These are phyloP conservation scores for Phymanthus crucifer DNA, from an alignment of 92 coral and sea anemone genomes.

Conservation along the genomic window DNA sequence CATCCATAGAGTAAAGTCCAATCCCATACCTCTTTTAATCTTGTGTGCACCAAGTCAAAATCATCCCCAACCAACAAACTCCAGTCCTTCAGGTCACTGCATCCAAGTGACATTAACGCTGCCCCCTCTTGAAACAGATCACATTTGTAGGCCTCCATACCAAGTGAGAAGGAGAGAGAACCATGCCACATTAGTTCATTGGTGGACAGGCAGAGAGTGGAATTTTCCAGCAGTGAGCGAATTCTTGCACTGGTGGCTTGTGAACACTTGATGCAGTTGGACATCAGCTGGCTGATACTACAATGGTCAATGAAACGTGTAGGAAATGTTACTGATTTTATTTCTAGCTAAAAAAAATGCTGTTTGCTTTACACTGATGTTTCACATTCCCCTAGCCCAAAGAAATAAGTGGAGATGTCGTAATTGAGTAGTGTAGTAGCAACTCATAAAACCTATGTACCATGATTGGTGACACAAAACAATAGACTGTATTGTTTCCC, in stretches of 20 bases:
- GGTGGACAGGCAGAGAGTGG: slow-evolving; percentile 30
- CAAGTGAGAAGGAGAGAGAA: slow-evolving; percentile 61
- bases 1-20: not conserved
- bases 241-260: slow-evolving; percentile 45
- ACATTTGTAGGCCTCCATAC: slow-evolving; percentile 63
- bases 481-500: no score
- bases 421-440: no score
- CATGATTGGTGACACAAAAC: no score
- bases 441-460: no score
- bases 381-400: no score
- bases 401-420: no score
- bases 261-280: slow-evolving; percentile 31
- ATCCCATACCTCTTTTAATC: slow-evolving; percentile 27
- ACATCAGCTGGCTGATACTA: slow-evolving; percentile 26
- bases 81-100: slow-evolving; percentile 73
- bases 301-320: no score
- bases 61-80: slow-evolving; percentile 53
- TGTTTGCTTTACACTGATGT: not conserved
- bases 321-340: not conserved
- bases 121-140: slow-evolving; percentile 66
- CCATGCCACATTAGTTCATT: slow-evolving; percentile 78
- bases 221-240: slow-evolving; percentile 34
- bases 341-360: not conserved
- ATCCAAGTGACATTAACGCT: slow-evolving; percentile 69
- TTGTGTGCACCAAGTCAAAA: not conserved